Evolutionary conservation across 2,113 vertebrate genomes (phyloP).

Genomic region (Sceloporus tristichus): DNA sequence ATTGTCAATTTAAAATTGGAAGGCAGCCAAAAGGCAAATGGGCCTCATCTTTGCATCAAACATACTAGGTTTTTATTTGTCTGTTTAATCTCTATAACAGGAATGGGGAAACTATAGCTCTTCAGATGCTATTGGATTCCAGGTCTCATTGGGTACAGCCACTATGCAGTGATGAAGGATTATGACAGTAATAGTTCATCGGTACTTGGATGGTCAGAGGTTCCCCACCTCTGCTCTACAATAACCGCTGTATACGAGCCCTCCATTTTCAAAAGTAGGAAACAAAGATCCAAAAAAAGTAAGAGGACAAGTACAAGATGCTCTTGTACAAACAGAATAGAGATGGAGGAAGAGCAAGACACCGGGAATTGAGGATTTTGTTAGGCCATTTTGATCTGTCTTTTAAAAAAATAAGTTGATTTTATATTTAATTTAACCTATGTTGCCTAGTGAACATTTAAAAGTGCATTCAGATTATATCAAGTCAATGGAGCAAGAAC

Average conservation of each 20-base stretch:
- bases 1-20: neutral
- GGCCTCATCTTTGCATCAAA: neutral
- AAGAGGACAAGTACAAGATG: neutral
- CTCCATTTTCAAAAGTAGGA: neutral
- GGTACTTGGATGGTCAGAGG: too few relatives aligned
- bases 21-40: neutral
- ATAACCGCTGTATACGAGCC: neutral
- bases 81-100: constrained; percentile 8
- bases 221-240: too few relatives aligned
- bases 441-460: neutral
- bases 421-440: neutral
- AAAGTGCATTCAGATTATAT: too few relatives aligned
- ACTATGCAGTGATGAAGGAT: too few relatives aligned
- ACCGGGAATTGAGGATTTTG: neutral
- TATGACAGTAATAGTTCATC: too few relatives aligned
- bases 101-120: too few relatives aligned
- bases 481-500: too few relatives aligned
- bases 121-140: too few relatives aligned
- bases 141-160: too few relatives aligned
- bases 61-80: neutral
- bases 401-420: neutral
- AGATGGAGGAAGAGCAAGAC: neutral
- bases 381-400: neutral
- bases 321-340: neutral
- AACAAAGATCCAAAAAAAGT: neutral